phyloP scores from a whole-genome alignment of 2,797 vertebrate genomes.

The Numenius phaeopus region DNA sequence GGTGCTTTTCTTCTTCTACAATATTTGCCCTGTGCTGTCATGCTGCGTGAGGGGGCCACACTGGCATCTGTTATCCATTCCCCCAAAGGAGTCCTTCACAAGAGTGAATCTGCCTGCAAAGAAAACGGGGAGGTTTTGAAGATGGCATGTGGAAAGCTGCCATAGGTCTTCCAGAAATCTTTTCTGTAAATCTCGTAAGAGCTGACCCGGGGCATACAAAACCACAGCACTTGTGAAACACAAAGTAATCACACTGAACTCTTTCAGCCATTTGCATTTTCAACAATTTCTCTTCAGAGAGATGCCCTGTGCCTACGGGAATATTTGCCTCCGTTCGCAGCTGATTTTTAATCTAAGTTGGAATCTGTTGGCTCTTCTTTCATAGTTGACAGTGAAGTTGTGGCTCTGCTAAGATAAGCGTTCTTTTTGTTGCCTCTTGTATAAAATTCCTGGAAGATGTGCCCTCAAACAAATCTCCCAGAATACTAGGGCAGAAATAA shows the following conservation, averaged over 20 bases:
- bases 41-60: neutral
- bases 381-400: slow-evolving; percentile 42
- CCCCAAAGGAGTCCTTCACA: slow-evolving; percentile 20
- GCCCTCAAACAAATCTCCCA: neutral
- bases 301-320: slow-evolving; percentile 14
- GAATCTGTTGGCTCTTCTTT: slow-evolving; percentile 48
- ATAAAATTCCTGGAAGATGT: slow-evolving; percentile 45
- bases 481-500: slow-evolving; percentile 42
- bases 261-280: slow-evolving; percentile 54
- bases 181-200: neutral
- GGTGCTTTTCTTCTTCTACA: neutral
- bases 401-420: slow-evolving; percentile 44
- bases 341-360: slow-evolving; percentile 38
- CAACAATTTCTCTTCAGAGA: slow-evolving; percentile 49
- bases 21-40: neutral
- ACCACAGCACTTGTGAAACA: neutral
- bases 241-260: neutral
- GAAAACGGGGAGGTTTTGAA: neutral
- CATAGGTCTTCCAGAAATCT: slow-evolving; percentile 11
- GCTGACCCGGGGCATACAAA: neutral
- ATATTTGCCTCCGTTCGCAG: slow-evolving; percentile 1
- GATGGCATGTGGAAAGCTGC: neutral
- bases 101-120: slow-evolving; percentile 1
- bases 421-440: slow-evolving; percentile 36
- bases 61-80: neutral